Base-by-base conservation (phyloP, 2,888 invertebrate genomes). In the Graphium colonna region DNA sequence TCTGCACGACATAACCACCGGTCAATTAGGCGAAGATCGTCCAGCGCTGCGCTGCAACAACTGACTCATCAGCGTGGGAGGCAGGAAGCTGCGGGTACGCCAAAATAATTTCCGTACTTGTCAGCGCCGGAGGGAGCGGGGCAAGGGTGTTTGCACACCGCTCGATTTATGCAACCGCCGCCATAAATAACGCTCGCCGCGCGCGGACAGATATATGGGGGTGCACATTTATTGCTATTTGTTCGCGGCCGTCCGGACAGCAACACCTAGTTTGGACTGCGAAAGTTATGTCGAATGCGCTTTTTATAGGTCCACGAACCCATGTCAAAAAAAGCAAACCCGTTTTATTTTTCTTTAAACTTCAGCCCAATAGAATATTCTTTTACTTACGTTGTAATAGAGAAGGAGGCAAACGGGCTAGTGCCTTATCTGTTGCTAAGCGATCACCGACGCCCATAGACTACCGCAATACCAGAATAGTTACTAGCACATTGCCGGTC, bases 141-240 rank as follows among this genome's bases (percentile, higher is more conserved):
- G 47, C 39, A 55, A 51, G 64, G 68, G 67, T 84, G 84, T 86
- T 85, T 85, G 77, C 83, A 78, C 75, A 78, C 70, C 60, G 67
- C 62, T 69, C 77, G 83, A 83, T 83, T 83, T 84, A 82, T 83
- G 71, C 73, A 60, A 65, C 55, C 60, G 63, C 62, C 62, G 69
- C 69, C 75, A 71, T 83, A 84, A 85, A 86, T 82, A 79, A 81
- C 69, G 66, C 73, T 64, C 63, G 62, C 67, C 68, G 63, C 67
- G 72, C 79, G 84, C 71, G 68, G 85, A 85, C 86, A 85, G 85
- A 85, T 83, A 84, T 86, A 86, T 83, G 85, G 77, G 71, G 71
- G 71, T 67, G 59, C 63, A 67, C 79, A 83, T 86, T 86, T 85
- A 86, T 82, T 68, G 66, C 73, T 75, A 64, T 79, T 79, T 80